Conservation (phyloP, 2,113 vertebrate species). For the Lepisosteus oculatus region DNA sequence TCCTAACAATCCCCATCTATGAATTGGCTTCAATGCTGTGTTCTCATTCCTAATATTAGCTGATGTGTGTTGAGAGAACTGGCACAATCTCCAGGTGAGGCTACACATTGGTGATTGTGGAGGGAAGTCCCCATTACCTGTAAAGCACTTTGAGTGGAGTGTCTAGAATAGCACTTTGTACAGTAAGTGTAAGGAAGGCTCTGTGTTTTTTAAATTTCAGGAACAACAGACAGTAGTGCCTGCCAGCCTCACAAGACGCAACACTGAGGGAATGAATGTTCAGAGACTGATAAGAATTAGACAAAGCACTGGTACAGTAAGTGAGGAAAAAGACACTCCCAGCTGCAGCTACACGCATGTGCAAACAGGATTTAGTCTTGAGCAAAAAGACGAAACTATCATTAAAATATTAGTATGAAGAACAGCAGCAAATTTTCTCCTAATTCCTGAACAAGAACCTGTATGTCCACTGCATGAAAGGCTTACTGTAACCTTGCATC, state of each 20-base stretch:
- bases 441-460: slow-evolving; percentile 38
- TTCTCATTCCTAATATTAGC: too few species aligned
- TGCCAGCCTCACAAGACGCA: slow-evolving; percentile 37
- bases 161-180: too few species aligned
- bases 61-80: too few species aligned
- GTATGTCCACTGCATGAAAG: slow-evolving; percentile 2
- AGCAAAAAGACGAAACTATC: slow-evolving; percentile 1
- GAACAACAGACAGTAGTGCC: background rate
- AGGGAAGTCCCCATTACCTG: too few species aligned
- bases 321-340: slow-evolving; percentile 16
- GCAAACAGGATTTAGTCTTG: slow-evolving; percentile 41
- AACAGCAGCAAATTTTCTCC: background rate
- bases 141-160: too few species aligned
- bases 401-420: slow-evolving; percentile 6
- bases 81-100: too few species aligned
- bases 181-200: too few species aligned
- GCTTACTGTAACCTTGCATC: background rate
- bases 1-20: too few species aligned
- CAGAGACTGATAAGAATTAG: slow-evolving; percentile 28
- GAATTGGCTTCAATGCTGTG: too few species aligned
- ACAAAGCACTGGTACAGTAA: slow-evolving; percentile 20
- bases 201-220: too few species aligned
- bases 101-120: too few species aligned
- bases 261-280: slow-evolving; percentile 25
- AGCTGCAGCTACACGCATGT: slow-evolving; percentile 24